These are phyloP conservation scores for Scolopax rusticola DNA, from an alignment of 2,797 vertebrate genomes.

Conservation along the genomic window DNA sequence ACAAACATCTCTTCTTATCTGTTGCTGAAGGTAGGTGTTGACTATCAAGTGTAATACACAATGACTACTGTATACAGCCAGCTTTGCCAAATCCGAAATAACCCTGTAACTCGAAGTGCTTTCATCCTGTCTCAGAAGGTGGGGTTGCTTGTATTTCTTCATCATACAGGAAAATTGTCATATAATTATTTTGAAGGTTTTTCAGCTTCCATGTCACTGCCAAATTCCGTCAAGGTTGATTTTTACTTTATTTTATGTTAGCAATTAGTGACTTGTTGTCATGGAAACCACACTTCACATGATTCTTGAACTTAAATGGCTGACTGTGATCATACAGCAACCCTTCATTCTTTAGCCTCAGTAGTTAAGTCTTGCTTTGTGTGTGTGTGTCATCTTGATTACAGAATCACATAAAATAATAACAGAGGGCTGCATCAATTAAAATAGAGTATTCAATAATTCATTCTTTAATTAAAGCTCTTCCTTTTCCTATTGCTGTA, in stretches of 20 bases:
- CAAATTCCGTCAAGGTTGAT: conserved; percentile 76
- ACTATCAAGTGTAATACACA: conserved; percentile 34
- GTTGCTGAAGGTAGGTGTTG: conserved; percentile 49
- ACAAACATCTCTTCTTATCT: conserved; percentile 39
- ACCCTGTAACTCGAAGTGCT: background rate
- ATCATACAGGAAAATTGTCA: conserved; percentile 47
- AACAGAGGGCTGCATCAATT: conserved; percentile 74
- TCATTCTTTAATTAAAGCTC: conserved; percentile 81
- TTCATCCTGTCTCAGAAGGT: conserved; percentile 41
- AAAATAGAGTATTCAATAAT: conserved; percentile 80
- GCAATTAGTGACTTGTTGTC: conserved; percentile 82
- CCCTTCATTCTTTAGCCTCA: conserved; percentile 48
- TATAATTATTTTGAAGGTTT: conserved; percentile 53
- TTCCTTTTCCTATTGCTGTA: conserved; percentile 72
- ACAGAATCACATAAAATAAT: conserved; percentile 77
- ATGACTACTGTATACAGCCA: background rate
- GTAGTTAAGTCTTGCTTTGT: conserved; percentile 55
- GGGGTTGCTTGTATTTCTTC: conserved; percentile 20
- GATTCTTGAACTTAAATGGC: conserved; percentile 80
- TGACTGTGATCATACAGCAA: conserved; percentile 75
- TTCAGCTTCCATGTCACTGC: conserved; percentile 59
- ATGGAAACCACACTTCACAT: conserved; percentile 81
- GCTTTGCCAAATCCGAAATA: conserved; percentile 58
- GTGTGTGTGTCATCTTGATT: conserved; percentile 70
- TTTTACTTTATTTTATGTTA: conserved; percentile 79